Evolutionary conservation across 2,113 vertebrate genomes (phyloP).

Genomic region (Oncorhynchus nerka): DNA sequence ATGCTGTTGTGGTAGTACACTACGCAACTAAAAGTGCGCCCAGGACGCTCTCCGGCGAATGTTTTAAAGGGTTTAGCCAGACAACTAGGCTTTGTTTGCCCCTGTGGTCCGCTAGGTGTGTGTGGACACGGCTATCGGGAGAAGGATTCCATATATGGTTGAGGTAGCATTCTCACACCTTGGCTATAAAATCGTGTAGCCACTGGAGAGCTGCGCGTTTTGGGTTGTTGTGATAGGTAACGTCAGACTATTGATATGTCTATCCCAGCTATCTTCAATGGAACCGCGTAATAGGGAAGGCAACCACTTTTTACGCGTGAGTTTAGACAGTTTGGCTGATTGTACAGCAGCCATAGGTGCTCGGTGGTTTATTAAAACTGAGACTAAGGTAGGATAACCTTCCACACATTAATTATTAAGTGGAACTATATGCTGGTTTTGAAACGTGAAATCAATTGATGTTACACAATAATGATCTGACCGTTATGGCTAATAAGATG

Average conservation of each 20-base stretch:
- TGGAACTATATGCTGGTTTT: too few relatives aligned
- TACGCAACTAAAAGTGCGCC: slow-evolving; percentile 1
- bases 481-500: background rate
- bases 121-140: slow-evolving; percentile 65
- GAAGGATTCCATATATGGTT: slow-evolving; percentile 24
- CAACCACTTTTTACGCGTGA: background rate
- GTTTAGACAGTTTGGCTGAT: background rate
- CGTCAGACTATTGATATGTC: background rate
- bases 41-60: background rate
- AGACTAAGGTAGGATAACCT: background rate
- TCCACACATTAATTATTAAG: too few relatives aligned
- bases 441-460: background rate
- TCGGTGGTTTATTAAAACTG: background rate
- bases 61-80: slow-evolving; percentile 14
- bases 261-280: background rate
- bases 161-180: slow-evolving; percentile 5
- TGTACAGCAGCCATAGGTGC: too few relatives aligned
- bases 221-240: background rate
- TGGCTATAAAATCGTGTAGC: slow-evolving; percentile 12
- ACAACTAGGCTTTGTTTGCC: slow-evolving; percentile 15
- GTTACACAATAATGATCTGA: too few relatives aligned
- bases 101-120: slow-evolving; percentile 77
- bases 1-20: slow-evolving; percentile 6
- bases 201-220: background rate
- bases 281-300: background rate